These are phyloP conservation scores for Goniozus legneri DNA, from an alignment of 1,140 invertebrate genomes.

Conservation along the genomic window DNA sequence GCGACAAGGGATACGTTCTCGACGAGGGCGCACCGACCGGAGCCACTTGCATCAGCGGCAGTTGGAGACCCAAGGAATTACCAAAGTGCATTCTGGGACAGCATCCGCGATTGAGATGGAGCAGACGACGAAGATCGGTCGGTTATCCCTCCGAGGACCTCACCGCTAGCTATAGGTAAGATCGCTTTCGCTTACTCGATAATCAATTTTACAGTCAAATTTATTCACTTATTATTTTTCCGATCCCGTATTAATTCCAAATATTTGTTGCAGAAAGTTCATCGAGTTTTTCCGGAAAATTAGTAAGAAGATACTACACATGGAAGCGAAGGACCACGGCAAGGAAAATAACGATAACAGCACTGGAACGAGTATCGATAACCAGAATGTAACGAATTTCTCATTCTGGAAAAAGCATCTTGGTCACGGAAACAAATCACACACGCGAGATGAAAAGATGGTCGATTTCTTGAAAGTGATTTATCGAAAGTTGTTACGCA, in stretches of 20 bases:
- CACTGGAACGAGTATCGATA: constrained; percentile 13
- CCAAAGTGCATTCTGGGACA: constrained; percentile 75
- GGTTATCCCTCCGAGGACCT: constrained; percentile 29
- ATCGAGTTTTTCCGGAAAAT: constrained; percentile 51
- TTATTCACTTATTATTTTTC: not conserved
- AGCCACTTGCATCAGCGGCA: constrained; percentile 86
- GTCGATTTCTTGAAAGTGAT: constrained; percentile 47
- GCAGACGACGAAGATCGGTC: constrained; percentile 63
- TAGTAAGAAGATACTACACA: constrained; percentile 46
- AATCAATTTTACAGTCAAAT: not conserved
- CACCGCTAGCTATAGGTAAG: constrained; percentile 23
- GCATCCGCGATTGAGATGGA: constrained; percentile 78
- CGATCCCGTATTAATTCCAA: not conserved
- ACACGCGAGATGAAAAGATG: constrained; percentile 47
- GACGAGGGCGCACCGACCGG: constrained; percentile 86
- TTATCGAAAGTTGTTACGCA: constrained; percentile 46
- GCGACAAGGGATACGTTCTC: constrained; percentile 85
- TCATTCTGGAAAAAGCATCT: constrained; percentile 27
- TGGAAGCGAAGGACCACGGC: constrained; percentile 42
- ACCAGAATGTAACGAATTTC: constrained; percentile 5
- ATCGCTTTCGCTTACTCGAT: not conserved
- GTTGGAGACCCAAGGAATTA: constrained; percentile 79
- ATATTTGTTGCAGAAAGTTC: constrained; percentile 40
- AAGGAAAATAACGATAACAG: constrained; percentile 20
- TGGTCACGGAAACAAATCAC: constrained; percentile 36